Conservation (phyloP, 2,113 vertebrate genomes). For the Dicaeum eximium region DNA sequence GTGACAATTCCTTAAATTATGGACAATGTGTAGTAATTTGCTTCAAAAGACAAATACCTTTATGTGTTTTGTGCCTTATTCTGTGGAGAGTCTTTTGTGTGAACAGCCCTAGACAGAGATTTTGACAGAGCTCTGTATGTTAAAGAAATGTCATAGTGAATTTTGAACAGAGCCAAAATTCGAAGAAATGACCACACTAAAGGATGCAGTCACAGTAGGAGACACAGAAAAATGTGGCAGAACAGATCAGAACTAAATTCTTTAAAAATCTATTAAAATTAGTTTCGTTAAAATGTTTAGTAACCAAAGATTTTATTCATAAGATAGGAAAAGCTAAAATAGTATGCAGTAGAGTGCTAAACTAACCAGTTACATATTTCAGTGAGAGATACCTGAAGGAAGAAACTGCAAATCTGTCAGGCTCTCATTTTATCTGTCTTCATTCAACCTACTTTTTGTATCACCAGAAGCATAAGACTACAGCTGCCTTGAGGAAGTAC, state of each 20-base stretch:
- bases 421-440: background rate
- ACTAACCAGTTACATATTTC: background rate
- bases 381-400: background rate
- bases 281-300: background rate
- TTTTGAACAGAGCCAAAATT: background rate
- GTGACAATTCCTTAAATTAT: background rate
- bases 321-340: background rate
- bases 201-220: background rate
- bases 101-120: background rate
- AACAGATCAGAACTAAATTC: background rate
- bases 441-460: background rate
- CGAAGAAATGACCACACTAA: background rate
- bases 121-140: background rate
- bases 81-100: background rate
- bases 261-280: background rate
- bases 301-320: background rate
- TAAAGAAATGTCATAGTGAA: background rate
- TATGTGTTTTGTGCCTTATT: background rate
- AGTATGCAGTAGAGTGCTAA: background rate
- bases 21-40: background rate
- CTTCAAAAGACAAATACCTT: background rate
- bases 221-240: background rate
- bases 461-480: background rate
- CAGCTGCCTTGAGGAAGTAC: background rate
- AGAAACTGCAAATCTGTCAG: background rate